Evolutionary conservation across 2,113 vertebrate species (phyloP).

Genomic region (Grammomys dolichurus): DNA sequence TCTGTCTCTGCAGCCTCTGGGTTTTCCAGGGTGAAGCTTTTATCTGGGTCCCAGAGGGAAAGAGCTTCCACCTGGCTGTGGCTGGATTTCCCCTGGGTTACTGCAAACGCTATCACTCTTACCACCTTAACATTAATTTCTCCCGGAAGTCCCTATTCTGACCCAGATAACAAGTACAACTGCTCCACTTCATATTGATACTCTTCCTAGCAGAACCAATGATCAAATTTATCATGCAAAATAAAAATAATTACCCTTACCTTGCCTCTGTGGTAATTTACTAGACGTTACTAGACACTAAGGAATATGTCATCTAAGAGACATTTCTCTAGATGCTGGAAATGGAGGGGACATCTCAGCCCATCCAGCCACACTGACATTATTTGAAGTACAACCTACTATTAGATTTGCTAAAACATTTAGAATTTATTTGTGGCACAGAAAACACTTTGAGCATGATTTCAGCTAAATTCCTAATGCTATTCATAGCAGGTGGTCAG

Average conservation of each 20-base stretch:
- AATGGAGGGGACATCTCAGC: background rate
- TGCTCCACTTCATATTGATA: background rate
- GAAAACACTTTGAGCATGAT: conserved; percentile 21
- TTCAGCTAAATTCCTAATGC: background rate
- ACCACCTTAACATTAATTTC: background rate
- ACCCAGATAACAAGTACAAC: background rate
- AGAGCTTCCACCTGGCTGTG: background rate
- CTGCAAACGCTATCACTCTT: conserved; percentile 17
- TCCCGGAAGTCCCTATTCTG: background rate
- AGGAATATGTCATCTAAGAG: background rate
- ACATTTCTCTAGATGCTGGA: background rate
- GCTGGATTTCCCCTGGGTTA: background rate
- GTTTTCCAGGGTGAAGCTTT: background rate
- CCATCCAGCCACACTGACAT: background rate
- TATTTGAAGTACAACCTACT: background rate
- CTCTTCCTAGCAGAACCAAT: background rate
- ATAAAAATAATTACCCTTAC: background rate
- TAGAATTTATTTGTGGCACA: conserved; percentile 13
- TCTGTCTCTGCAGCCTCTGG: background rate
- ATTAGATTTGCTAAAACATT: background rate
- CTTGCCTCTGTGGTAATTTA: background rate
- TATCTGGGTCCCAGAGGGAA: background rate
- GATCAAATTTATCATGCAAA: background rate
- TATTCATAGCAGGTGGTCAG: background rate
- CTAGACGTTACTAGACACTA: background rate